Evolutionary conservation across 2,113 vertebrate species (phyloP).

Genomic region (Capreolus pygargus): DNA sequence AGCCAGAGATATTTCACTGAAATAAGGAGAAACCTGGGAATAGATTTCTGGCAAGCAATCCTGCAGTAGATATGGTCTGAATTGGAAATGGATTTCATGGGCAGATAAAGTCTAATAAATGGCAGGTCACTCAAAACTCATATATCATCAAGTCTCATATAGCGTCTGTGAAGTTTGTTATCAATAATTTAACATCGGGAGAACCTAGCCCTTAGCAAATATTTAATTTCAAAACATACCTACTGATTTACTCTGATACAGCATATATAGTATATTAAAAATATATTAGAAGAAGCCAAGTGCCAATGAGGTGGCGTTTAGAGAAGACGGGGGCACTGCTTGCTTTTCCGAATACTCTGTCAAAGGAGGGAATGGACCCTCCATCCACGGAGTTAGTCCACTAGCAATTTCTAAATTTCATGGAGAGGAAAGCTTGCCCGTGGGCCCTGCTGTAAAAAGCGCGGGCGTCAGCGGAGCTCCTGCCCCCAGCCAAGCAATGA

Average conservation of each 20-base stretch:
- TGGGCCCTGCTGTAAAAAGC: no score
- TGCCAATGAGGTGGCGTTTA: constrained; percentile 37
- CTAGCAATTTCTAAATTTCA: not conserved
- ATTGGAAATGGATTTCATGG: constrained; percentile 84
- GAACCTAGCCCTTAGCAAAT: constrained; percentile 74
- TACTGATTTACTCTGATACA: constrained; percentile 73
- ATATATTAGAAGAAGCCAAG: constrained; percentile 64
- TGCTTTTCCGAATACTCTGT: not conserved
- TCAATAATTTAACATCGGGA: constrained; percentile 77
- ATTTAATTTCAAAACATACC: constrained; percentile 79
- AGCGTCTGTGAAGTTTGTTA: constrained; percentile 74
- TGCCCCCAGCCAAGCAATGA: rapidly evolving
- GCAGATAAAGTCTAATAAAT: constrained; percentile 82
- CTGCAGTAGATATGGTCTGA: constrained; percentile 80
- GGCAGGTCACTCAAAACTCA: constrained; percentile 78
- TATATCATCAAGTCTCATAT: constrained; percentile 64
- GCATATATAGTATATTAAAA: constrained; percentile 70
- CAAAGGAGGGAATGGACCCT: not conserved
- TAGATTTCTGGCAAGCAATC: constrained; percentile 79
- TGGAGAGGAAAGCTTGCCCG: not conserved
- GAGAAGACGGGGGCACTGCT: not conserved
- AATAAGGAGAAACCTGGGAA: constrained; percentile 83
- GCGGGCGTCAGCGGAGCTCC: not conserved
- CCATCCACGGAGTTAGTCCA: not conserved
- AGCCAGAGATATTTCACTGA: constrained; percentile 84